A percentile compares a stretch with the other conserved stretches of the same genome.
Conservation (phyloP, 2,113 vertebrate genomes). For the Notiomystis cincta region DNA sequence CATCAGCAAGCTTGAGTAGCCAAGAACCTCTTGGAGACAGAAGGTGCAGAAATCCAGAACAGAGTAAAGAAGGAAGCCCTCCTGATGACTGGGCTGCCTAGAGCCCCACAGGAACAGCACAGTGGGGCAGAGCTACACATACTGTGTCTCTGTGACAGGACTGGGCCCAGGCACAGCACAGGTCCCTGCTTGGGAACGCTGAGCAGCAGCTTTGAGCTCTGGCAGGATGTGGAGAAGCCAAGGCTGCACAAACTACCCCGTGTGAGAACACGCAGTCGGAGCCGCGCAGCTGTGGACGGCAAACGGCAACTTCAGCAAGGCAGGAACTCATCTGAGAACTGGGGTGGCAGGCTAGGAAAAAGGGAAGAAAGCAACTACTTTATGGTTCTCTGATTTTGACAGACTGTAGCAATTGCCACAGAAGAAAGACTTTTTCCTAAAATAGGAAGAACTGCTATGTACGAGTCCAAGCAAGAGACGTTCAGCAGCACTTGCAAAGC, state of each 20-base stretch:
- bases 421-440: neutral
- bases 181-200: neutral
- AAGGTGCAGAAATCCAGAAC: neutral
- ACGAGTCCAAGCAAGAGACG: neutral
- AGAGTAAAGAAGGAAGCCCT: neutral
- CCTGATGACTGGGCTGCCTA: neutral
- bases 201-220: neutral
- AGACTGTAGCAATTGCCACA: neutral
- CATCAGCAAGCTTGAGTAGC: neutral
- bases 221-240: neutral
- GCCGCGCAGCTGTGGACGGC: fast-evolving
- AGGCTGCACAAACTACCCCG: neutral
- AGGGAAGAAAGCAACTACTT: neutral
- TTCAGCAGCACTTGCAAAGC: neutral
- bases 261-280: neutral
- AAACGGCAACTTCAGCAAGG: neutral
- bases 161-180: neutral
- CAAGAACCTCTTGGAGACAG: neutral
- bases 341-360: neutral
- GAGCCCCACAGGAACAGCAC: neutral
- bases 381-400: neutral
- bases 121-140: neutral
- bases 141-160: fast-evolving
- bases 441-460: neutral
- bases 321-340: neutral